phyloP scores from a whole-genome alignment of 2,888 invertebrate species.

The Lithophane ornitopus region DNA sequence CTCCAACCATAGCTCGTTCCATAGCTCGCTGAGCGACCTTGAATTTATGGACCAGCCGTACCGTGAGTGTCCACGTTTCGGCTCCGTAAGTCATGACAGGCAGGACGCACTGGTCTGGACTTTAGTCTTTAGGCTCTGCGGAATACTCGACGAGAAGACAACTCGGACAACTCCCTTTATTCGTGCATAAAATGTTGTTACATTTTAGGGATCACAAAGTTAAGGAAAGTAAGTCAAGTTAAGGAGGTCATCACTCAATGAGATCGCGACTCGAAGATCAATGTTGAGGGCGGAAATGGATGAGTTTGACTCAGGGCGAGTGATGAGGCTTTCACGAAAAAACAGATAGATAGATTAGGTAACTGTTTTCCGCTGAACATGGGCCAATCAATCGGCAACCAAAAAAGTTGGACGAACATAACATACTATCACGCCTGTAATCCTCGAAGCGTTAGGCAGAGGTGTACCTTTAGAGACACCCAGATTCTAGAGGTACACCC shows the following conservation, averaged over 20 bases:
- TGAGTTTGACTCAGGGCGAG: slow-evolving; percentile 13
- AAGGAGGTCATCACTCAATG: slow-evolving; percentile 34
- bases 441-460: not conserved
- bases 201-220: slow-evolving; percentile 17
- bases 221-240: slow-evolving; percentile 37
- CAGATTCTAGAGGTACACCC: no score
- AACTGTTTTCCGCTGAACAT: not conserved
- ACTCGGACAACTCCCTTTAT: not conserved
- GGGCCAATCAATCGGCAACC: not conserved
- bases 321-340: slow-evolving; percentile 1
- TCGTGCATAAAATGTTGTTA: slow-evolving; percentile 1
- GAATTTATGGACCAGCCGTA: no score
- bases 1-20: no score
- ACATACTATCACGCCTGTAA: not conserved
- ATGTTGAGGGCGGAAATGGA: slow-evolving; percentile 34
- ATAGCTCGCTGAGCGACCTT: no score
- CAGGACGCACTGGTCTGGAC: no score
- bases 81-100: no score
- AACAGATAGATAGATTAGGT: slow-evolving; percentile 11
- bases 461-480: not conserved
- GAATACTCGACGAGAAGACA: no score
- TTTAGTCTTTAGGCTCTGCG: no score
- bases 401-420: not conserved
- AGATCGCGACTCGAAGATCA: slow-evolving; percentile 32
- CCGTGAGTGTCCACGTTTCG: no score